Evolutionary conservation across 1,140 invertebrate species (phyloP), one percentile per base, ranked within the genome.

Genomic region (Bombus confusus): DNA sequence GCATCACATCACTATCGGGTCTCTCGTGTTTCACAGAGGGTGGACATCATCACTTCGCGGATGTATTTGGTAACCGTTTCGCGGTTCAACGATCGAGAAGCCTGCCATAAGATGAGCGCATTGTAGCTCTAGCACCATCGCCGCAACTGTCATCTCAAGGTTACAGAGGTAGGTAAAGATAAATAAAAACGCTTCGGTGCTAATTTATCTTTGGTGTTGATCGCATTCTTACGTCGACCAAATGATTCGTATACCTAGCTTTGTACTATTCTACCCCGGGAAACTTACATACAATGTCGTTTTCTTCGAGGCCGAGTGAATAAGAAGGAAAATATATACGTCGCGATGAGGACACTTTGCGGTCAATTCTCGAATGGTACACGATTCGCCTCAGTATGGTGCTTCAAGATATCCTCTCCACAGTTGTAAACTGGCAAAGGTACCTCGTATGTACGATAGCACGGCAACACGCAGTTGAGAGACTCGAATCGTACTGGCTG

Each of bases 401-500:
- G 79, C 59, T 57, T 31, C 41, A 28, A 57, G 84, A 47, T 85
- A 80, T 81, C 43, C 62, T 74, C 71, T 39, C 39, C 52, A 74
- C 69, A 59, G 78, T 82, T 80, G 79, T 83, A 72, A 78, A 89
- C 83, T 80, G n/a, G 62, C 18, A 74, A 83, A 79, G 80, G 72
- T 88, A 62, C 64, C 77, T 64, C 34, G 62, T 78, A 69, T 41
- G 83, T 83, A 78, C 80, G 76, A 86, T 85, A 59, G 69, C 83
- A 82, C 90, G 76, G 62, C 85, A 87, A 86, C 86, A 85, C 88
- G 82, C 66, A 86, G 86, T 74, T 82, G 62, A 86, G 86, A 91
- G 88, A 86, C 89, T 86, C 87, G 74, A 85, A 81, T 86, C 83
- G 83, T 76, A 91, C 91, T 89, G 90, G 83, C 88, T 82, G 86